phyloP scores from a whole-genome alignment of 2,113 vertebrate genomes.

The Recurvirostra avosetta region DNA sequence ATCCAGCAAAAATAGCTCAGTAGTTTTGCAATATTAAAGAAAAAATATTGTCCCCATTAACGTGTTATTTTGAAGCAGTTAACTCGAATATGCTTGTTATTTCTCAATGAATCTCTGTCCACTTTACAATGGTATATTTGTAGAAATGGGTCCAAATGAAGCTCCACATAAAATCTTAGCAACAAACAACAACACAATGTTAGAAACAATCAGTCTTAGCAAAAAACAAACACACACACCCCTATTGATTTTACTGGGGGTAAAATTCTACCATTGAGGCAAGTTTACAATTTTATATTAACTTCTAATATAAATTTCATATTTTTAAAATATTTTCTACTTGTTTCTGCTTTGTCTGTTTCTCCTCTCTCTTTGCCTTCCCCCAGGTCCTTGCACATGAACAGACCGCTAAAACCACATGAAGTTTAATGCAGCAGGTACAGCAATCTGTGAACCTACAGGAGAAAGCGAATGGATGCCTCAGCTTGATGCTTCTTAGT shows the following conservation, averaged over 20 bases:
- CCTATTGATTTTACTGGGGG: neutral
- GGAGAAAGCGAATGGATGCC: fast-evolving
- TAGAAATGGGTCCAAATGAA: neutral
- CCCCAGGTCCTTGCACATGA: neutral
- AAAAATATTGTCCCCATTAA: neutral
- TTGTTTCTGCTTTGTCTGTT: neutral
- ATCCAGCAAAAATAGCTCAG: neutral
- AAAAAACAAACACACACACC: neutral
- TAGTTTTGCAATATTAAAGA: neutral
- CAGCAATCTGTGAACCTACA: neutral
- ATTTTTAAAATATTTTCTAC: neutral
- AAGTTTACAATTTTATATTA: neutral
- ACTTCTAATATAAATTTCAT: neutral
- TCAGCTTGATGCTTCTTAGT: neutral
- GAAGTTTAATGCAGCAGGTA: neutral
- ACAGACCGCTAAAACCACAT: neutral
- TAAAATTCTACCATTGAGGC: neutral
- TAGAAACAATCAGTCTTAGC: neutral
- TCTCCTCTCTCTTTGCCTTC: neutral
- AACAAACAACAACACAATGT: neutral
- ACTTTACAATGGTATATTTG: neutral
- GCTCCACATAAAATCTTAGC: neutral
- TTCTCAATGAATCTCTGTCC: neutral
- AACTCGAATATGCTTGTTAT: neutral
- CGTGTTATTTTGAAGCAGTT: neutral